Conservation (phyloP, 1,140 invertebrate species). For the Galendromus occidentalis region DNA sequence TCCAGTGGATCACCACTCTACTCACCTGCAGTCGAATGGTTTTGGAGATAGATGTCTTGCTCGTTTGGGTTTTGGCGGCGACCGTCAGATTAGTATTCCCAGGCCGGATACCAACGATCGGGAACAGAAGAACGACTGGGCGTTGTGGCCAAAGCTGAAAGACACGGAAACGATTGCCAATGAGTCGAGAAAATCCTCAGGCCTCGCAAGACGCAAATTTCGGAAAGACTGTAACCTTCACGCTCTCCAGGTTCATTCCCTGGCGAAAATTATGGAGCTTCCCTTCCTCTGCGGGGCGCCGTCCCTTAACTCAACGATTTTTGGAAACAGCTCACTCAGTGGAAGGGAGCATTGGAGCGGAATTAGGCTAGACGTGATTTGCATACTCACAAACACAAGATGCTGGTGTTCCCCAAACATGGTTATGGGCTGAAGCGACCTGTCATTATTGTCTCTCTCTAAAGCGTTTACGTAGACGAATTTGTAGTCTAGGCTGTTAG, state of each 20-base stretch:
- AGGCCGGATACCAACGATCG: constrained; percentile 7
- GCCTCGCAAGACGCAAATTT: too few species aligned
- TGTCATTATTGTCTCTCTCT: background rate
- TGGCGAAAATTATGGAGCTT: too few species aligned
- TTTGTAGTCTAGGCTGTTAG: constrained; percentile 11
- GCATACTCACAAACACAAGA: constrained; percentile 10
- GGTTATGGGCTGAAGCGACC: constrained; percentile 8
- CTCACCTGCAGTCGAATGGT: background rate
- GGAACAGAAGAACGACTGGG: background rate
- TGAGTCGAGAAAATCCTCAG: too few species aligned
- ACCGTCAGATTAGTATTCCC: constrained; percentile 5
- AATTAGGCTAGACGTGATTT: background rate
- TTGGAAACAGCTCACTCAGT: too few species aligned
- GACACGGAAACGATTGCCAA: background rate
- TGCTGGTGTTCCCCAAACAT: constrained; percentile 7
- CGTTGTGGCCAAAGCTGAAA: constrained; percentile 10
- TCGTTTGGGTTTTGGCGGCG: background rate
- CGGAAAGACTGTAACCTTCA: too few species aligned
- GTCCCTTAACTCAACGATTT: too few species aligned
- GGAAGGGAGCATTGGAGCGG: too few species aligned
- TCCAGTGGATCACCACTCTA: too few species aligned
- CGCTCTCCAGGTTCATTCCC: too few species aligned
- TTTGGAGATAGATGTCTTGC: background rate
- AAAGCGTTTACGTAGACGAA: constrained; percentile 9
- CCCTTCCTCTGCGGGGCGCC: too few species aligned